Evolutionary conservation across 2,113 vertebrate genomes (phyloP), one percentile per base, ranked within the genome.

Genomic region (Neopipo cinnamomea): DNA sequence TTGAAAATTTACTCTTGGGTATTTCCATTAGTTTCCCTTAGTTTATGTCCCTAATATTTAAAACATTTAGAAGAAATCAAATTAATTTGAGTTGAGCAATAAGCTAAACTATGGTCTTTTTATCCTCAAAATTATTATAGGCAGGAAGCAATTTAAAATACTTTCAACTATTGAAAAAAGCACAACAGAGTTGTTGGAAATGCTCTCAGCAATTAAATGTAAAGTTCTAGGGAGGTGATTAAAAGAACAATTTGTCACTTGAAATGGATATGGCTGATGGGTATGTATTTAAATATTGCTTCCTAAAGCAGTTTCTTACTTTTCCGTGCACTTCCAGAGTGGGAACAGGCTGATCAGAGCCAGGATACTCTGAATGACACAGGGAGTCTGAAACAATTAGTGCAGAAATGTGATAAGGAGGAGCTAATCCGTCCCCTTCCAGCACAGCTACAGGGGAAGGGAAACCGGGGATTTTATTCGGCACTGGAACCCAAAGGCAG

Each of bases 201-300:
- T 28, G 90, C 91, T 96, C 73, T 61, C 78, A 91, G 96, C 95
- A 94, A 96, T 97, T 97, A 93, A 68, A 91, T 83, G 47, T 56
- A 77, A 88, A 96, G 81, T 97, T 97, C 85, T 82, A 7, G 87
- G 82, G 97, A 95, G 83, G 77, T 93, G 96, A 97, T 97, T 96
- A 97, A 94, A 94, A 96, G 79, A 95, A 80, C 85, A 76, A 67
- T 96, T 97, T 95, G 92, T 96, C 95, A 96, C 89, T 96, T 95
- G 94, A 89, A 95, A 94, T 95, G 71, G 89, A 88, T 97, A 74
- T 89, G 62, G 88, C 92, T 97, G 89, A 96, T 96, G 95, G 79
- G 46, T 71, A 78, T 77, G 47, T 92, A 92, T 92, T 97, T 97
- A 94, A 96, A 97, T 96, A 91, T 56, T 95, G 95, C 95, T 95